These are phyloP conservation scores for Brachionus koreanus DNA, from an alignment of 1,140 invertebrate species.

Conservation along the genomic window DNA sequence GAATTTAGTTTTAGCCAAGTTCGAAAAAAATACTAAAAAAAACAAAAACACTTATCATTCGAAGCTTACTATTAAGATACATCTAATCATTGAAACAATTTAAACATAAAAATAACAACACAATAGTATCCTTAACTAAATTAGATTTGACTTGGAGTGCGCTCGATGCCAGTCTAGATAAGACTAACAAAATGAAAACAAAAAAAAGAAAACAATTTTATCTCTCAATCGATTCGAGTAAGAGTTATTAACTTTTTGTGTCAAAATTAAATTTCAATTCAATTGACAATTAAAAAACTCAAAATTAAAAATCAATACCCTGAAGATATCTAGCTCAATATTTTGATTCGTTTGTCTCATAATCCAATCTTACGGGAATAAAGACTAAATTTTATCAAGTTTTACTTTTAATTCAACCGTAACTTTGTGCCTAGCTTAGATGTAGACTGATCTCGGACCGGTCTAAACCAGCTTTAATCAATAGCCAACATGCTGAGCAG, in stretches of 20 bases:
- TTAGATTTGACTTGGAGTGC: slow-evolving; percentile 4
- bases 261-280: slow-evolving; percentile 4
- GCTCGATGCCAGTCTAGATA: slow-evolving; percentile 14
- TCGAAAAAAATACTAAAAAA: neutral
- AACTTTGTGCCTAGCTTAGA: neutral
- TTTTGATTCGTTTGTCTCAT: slow-evolving; percentile 24
- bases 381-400: neutral
- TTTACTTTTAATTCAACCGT: slow-evolving; percentile 15
- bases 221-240: neutral
- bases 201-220: slow-evolving; percentile 16
- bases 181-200: neutral
- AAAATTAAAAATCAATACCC: slow-evolving; percentile 36
- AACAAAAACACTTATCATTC: slow-evolving; percentile 9
- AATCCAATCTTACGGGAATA: slow-evolving; percentile 29
- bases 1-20: neutral
- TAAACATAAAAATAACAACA: slow-evolving; percentile 1
- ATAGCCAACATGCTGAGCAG: neutral
- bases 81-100: neutral
- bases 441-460: neutral
- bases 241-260: slow-evolving; percentile 8
- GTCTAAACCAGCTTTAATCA: slow-evolving; percentile 1
- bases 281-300: slow-evolving; percentile 10
- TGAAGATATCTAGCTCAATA: neutral
- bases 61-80: neutral
- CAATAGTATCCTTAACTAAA: slow-evolving; percentile 29